Percentiles rank a stretch among this genome's conserved stretches.
Conservation (phyloP, 1,140 invertebrate genomes). For the Magallana angulata region DNA sequence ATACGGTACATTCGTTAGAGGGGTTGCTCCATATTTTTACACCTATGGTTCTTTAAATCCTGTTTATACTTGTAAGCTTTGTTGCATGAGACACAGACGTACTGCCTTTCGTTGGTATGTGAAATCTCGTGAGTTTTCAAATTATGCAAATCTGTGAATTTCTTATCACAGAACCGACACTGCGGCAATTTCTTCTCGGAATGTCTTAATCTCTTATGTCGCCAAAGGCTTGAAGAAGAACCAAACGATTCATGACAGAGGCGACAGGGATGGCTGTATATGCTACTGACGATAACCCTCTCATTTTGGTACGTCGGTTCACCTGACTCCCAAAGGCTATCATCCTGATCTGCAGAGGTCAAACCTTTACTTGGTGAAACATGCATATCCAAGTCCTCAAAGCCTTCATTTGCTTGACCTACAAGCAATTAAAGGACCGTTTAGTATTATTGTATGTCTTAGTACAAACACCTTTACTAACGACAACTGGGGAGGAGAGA, state of each 20-base stretch:
- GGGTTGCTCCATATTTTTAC: neutral
- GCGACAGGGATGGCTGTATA: neutral
- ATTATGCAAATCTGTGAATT: constrained; percentile 7
- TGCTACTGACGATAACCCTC: neutral
- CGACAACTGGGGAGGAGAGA: no score
- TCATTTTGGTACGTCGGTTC: neutral
- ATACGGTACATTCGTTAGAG: no score
- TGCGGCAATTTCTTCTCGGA: constrained; percentile 20
- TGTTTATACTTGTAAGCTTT: constrained; percentile 55
- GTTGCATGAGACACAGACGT: constrained; percentile 38
- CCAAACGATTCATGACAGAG: constrained; percentile 16
- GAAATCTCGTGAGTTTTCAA: constrained; percentile 47
- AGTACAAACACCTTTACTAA: no score
- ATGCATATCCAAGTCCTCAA: neutral
- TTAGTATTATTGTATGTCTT: neutral
- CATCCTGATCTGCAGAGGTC: neutral
- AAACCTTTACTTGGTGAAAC: neutral
- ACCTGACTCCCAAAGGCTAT: neutral
- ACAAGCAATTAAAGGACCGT: constrained; percentile 15
- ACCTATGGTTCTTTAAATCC: constrained; percentile 45
- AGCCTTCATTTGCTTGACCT: constrained; percentile 20
- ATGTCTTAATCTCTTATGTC: constrained; percentile 29
- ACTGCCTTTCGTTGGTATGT: constrained; percentile 40
- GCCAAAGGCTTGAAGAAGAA: constrained; percentile 26
- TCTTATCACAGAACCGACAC: constrained; percentile 26